Base-by-base conservation (phyloP, 2,113 vertebrate species). In the Narcine bancroftii region DNA sequence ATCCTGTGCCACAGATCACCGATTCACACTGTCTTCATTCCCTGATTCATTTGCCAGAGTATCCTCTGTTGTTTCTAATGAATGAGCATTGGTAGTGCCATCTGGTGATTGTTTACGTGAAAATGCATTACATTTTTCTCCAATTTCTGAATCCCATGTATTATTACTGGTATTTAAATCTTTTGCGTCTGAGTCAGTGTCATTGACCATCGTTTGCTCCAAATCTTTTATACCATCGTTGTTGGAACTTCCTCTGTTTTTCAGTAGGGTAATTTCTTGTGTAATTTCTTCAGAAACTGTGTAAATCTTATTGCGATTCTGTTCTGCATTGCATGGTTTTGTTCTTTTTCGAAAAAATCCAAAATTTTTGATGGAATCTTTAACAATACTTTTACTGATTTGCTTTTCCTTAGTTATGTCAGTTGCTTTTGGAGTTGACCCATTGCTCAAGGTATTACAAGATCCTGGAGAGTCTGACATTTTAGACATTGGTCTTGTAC, bases 331-430 rank as follows among this genome's bases (percentile, higher is more conserved):
- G 72, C 93, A 95, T 73, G 94, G 92, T 94, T 96, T 96, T 42
- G 96, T 96, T 53, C 94, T 96, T 95, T 94, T 97, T 26, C 96
- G 96, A 95, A 97, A 97, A 76, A 97, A 93, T 6, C 94, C 96
- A 50, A 96, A 95, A 92, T 95, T 95, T 94, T 96, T 96, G 53
- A 95, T 94, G 7, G 89, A 91, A 72, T 97, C 96, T 26, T 95
- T 94, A 92, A 96, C 94, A 92, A 96, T 95, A 93, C 96, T 96
- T 1, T 95, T 95, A 92, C 94, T 96, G 83, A 96, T 96, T 92
- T 95, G 94, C 93, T 95, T 96, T 93, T 97, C 96, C 60, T 95
- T 94, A 6, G 93, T 93, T 7, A 94, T 93, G 29, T 96, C 97
- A 0, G 95, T 93, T 36, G 94, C 93, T 92, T 94, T 93, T 93